Base-by-base conservation (phyloP, 2,888 invertebrate species). In the Acanthoscelides obtectus region DNA sequence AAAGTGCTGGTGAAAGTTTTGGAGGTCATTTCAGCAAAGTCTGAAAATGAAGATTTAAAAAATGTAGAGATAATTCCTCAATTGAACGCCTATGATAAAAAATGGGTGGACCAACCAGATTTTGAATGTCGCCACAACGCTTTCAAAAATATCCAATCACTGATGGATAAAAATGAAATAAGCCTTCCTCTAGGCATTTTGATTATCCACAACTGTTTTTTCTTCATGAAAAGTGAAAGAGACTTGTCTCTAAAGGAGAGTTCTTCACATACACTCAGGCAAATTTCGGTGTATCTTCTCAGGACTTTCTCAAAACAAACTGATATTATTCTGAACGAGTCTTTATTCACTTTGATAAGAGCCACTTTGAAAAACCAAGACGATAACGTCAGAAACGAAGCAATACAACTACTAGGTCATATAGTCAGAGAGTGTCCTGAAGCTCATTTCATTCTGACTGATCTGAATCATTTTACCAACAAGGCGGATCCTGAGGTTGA, bases 61-160 rank as follows among this genome's bases (percentile, higher is more conserved):
- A 86, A 88, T 70, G 87, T 89, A 0, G 83, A 87, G 19, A 80
- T 93, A 19, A 84, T 94, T 1, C 82, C 83, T 4, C 90, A 93
- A 83, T 88, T 98, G 78, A 98, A 98, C 85, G 92, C 97, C 0
- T 97, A 92, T 88, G 94, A 98, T 84, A 88, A 89, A 67, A 90
- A 92, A 75, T 94, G 94, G 91, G 89, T 98, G n/a, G 97, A 98
- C 79, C 97, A 98, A 82, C 97, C 98, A 0, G 96, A 98, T 86
- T 97, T 94, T 80, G 91, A 94, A 74, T 88, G 88, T 78, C 89
- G 98, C 78, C 87, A 97, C 22, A 90, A 92, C 70, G 94, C 94
- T 0, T 95, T 95, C 78, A 91, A 90, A 78, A 86, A 88, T 78
- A 90, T 96, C 65, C 90, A 90, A 73, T 77, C 87, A n/a, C 84